Base-by-base conservation (phyloP, 2,797 vertebrate genomes). In the Semaprochilodus insignis region DNA sequence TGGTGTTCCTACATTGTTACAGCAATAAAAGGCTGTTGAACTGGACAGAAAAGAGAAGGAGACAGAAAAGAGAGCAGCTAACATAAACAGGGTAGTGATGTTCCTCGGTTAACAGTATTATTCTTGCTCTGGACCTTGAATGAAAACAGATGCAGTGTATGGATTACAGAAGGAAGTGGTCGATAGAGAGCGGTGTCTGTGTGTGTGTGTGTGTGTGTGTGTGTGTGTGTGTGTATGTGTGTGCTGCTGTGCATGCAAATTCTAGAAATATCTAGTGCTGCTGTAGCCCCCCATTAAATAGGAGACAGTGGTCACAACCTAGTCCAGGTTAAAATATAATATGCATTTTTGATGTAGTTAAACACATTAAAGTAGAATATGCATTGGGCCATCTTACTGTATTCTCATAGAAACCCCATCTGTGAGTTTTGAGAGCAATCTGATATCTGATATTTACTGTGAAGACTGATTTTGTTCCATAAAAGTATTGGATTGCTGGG, bases 91-190 rank as follows among this genome's bases (percentile, higher is more conserved):
- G 55, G 62, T 83, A 48, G 65, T 72, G 59, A 74, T 62, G 66
- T 74, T 63, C 51, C n/a, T 57, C 48, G 62, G 54, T 77, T 77
- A 83, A 60, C 80, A 81, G 62, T 62, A 52, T 74, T 82, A 73
- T 83, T 65, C 54, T 54, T 23, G 19, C 27, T 48, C 73, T 66
- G 5, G 44, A 74, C 70, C 59, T 54, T 31, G 52, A 70, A 48
- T 54, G 72, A 80, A 87, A 86, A 75, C 23, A 27, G 65, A 83
- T 62, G 52, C 78, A 60, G 36, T 17, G 23, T 70, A 72, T 85
- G 52, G 72, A 83, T 65, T 65, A 27, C 62, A 16, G 62, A 1
- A 65, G 62, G 62, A 65, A 65, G 27, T 1, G 25, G 25, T 65
- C 25, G 14, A 65, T 65, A 34, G 62, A 48, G 71, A 72, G 75